These are phyloP conservation scores for Nymphalis polychloros DNA, from an alignment of 2,888 invertebrate species.

Conservation along the genomic window DNA sequence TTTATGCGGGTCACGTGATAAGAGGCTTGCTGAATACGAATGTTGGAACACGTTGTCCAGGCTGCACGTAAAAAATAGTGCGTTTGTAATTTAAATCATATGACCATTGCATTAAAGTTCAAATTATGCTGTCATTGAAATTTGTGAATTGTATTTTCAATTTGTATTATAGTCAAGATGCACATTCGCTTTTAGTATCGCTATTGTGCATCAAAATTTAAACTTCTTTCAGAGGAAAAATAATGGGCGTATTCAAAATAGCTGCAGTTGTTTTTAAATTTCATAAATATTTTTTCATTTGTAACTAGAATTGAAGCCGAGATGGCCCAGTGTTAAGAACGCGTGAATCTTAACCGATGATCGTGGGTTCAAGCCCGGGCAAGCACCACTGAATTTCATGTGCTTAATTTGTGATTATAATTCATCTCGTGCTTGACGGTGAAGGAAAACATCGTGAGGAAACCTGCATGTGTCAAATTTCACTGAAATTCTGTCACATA, in stretches of 20 bases:
- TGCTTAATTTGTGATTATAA: too few relatives aligned
- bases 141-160: constrained; percentile 31
- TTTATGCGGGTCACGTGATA: constrained; percentile 47
- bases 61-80: constrained; percentile 27
- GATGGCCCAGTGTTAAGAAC: too few relatives aligned
- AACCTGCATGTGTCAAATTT: too few relatives aligned
- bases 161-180: constrained; percentile 30
- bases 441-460: too few relatives aligned
- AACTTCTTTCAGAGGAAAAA: constrained; percentile 21
- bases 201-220: constrained; percentile 19
- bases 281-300: background rate
- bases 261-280: background rate
- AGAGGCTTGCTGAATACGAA: constrained; percentile 45
- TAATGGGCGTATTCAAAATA: constrained; percentile 6
- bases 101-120: background rate
- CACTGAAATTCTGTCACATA: too few relatives aligned
- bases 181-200: constrained; percentile 33
- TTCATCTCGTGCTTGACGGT: too few relatives aligned
- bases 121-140: background rate
- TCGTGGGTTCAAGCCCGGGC: too few relatives aligned
- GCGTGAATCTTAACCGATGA: too few relatives aligned
- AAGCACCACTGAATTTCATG: too few relatives aligned
- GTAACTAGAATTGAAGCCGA: too few relatives aligned
- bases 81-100: constrained; percentile 21
- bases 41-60: constrained; percentile 35